Evolutionary conservation across 2,113 vertebrate genomes (phyloP).

Genomic region (Hiodon tergisus): DNA sequence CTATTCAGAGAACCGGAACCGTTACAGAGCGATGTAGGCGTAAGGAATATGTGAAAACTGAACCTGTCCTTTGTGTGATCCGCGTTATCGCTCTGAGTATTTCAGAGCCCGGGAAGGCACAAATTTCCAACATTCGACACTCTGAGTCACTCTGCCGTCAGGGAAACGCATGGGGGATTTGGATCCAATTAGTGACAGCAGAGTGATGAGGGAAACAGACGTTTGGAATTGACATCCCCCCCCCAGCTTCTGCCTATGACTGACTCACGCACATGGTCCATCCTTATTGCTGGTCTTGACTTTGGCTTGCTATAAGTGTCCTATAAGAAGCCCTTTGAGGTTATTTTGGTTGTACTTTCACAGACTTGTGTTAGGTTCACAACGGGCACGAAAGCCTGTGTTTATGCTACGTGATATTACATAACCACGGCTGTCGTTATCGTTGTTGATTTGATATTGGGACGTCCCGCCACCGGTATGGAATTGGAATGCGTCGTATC

Average conservation of each 20-base stretch:
- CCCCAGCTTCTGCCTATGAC: not conserved
- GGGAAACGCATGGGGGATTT: not conserved
- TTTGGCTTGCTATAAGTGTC: too few species aligned
- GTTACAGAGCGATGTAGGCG: not conserved
- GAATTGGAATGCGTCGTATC: too few species aligned
- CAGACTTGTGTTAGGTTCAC: too few species aligned
- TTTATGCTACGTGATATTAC: too few species aligned
- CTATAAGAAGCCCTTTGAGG: too few species aligned
- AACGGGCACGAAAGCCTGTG: too few species aligned
- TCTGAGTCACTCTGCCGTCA: not conserved
- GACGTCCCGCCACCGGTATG: too few species aligned
- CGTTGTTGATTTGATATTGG: too few species aligned
- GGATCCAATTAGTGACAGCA: slow-evolving; percentile 13
- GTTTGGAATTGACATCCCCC: slow-evolving; percentile 7
- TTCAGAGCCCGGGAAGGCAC: not conserved
- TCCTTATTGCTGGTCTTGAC: not conserved
- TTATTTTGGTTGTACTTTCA: too few species aligned
- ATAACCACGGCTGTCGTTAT: too few species aligned
- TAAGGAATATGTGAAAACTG: not conserved
- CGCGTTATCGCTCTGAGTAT: not conserved
- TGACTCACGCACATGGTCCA: not conserved
- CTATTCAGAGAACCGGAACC: not conserved
- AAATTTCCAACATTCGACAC: not conserved
- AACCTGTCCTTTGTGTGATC: not conserved
- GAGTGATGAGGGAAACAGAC: not conserved